Conservation (phyloP, 2,113 vertebrate species). For the Apaloderma vittatum region DNA sequence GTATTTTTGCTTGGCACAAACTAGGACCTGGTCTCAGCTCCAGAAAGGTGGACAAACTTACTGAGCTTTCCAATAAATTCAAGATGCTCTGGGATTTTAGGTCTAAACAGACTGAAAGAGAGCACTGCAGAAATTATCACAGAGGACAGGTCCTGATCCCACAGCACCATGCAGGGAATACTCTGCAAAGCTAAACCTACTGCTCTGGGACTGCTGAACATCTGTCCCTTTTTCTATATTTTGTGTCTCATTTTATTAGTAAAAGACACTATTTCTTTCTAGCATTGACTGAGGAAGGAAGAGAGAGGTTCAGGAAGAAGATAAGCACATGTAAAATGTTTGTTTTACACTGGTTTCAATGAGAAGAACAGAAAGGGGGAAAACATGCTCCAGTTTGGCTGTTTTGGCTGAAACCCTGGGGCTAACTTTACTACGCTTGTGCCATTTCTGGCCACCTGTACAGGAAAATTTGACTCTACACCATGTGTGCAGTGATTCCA, state of each 20-base stretch:
- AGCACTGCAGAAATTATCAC: not conserved
- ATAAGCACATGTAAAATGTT: not conserved
- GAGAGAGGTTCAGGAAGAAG: not conserved
- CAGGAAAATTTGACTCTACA: not conserved
- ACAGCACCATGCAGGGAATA: not conserved
- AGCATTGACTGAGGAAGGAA: not conserved
- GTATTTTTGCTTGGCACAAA: not conserved
- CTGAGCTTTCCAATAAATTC: not conserved
- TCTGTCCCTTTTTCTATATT: not conserved
- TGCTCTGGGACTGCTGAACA: not conserved
- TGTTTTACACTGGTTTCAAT: not conserved
- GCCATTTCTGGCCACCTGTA: not conserved
- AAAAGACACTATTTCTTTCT: not conserved
- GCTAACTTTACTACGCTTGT: accelerated
- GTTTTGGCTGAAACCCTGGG: not conserved
- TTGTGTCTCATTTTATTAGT: not conserved
- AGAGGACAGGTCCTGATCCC: not conserved
- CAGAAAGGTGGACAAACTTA: not conserved
- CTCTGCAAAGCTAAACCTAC: not conserved
- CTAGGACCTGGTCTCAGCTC: not conserved
- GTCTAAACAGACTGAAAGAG: not conserved
- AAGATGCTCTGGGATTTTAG: not conserved
- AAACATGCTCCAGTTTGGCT: accelerated
- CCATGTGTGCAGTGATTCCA: not conserved
- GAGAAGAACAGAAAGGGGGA: not conserved